A percentile compares a stretch with the other conserved stretches of the same genome.
These are phyloP conservation scores for Gallinago undulata DNA, from an alignment of 2,113 vertebrate genomes.

Conservation along the genomic window DNA sequence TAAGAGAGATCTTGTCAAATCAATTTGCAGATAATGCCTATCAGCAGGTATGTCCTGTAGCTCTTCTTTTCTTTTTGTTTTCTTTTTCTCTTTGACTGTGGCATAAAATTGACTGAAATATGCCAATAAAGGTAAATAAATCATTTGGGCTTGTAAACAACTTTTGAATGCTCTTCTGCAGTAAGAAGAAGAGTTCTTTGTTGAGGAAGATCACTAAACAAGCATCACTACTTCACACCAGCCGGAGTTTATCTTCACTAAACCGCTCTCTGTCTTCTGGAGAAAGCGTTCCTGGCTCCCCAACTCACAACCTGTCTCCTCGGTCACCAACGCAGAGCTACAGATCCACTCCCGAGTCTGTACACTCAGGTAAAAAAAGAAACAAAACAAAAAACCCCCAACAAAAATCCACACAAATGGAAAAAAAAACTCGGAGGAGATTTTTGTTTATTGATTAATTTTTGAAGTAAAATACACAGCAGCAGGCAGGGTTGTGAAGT, in stretches of 20 bases:
- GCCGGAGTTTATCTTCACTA: conserved; percentile 92
- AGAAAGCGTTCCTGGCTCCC: conserved; percentile 93
- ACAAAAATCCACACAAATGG: not conserved
- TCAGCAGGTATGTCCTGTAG: not conserved
- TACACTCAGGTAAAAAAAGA: conserved; percentile 85
- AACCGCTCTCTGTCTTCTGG: conserved; percentile 95
- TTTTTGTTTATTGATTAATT: not conserved
- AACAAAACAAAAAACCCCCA: not conserved
- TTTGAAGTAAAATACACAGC: not conserved
- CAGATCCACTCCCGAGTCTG: conserved; percentile 85
- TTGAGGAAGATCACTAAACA: conserved; percentile 96
- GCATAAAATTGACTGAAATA: not conserved
- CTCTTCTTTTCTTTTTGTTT: not conserved
- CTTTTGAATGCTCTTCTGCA: conserved; percentile 50
- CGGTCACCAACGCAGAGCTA: conserved; percentile 93
- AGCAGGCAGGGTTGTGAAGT: not conserved
- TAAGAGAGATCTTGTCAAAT: not conserved
- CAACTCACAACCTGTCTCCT: conserved; percentile 93
- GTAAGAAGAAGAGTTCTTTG: conserved; percentile 90
- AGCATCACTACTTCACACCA: conserved; percentile 92
- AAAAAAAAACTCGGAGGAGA: not conserved
- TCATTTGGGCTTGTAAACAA: not conserved
- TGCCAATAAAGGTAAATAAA: not conserved
- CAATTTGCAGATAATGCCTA: not conserved
- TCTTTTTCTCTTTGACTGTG: not conserved